Base-by-base conservation (phyloP, 64 coral and sea anemone genomes). In the Actinia equina region DNA sequence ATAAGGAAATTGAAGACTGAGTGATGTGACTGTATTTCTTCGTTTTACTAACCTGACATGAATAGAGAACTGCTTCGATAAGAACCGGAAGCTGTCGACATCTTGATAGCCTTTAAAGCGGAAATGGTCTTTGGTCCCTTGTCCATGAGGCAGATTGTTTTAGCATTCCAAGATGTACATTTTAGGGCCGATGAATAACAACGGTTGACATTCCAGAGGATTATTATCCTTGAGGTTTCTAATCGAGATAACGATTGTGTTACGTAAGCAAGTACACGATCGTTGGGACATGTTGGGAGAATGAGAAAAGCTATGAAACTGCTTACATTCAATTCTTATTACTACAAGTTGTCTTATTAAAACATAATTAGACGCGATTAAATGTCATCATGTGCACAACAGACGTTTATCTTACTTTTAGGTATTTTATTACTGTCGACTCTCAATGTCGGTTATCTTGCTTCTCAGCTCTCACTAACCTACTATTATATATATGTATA, bases 81-180 rank as follows among this genome's bases (percentile, higher is more conserved):
- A 52, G 6, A 5, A 81, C 78, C 78, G 78, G 78, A 81, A 20
- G 44, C 7, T 11, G 69, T 74, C 49, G 78, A 49, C 49, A 81
- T 81, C 44, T 49, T 81, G 78, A 81, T 81, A 52, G 78, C 78
- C 78, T 81, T 52, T n/a, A n/a, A 49, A 81, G 22, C 78, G 78
- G 78, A 81, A 81, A 81, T 46, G 78, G 19, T 81, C 16, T n/a
- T 46, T 81, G 78, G 20, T 49, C 43, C 22, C 43, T 6, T 46
- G 49, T 81, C 17, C 27, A 20, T 5, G 5, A n/a, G 43, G 17
- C 6, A 10, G 43, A 49, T 81, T 81, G 49, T 44, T 81, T 52
- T 81, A 49, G 78, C 27, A 46, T 81, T 81, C 78, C 41, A 49
- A n/a, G 16, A 49, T 81, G 20, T 79, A 16, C 14, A 17, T 42